These are phyloP conservation scores for Penaeus japonicus DNA, from an alignment of 1,140 invertebrate genomes.

Conservation along the genomic window DNA sequence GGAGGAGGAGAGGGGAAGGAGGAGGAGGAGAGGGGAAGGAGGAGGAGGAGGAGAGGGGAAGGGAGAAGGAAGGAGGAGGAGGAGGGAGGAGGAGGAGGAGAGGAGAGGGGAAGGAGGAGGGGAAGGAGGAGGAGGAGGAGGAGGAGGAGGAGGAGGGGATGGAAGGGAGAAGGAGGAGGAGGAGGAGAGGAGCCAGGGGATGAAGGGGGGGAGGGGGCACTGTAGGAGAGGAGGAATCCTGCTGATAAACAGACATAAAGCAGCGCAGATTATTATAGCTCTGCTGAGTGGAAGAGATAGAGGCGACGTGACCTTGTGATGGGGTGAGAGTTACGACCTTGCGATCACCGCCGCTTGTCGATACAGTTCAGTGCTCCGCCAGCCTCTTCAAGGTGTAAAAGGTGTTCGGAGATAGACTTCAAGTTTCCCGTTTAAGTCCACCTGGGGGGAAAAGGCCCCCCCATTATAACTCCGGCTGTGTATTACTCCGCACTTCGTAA, in stretches of 20 bases:
- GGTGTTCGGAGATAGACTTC: too few relatives aligned
- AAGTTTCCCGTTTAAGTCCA: too few relatives aligned
- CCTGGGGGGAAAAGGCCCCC: too few relatives aligned
- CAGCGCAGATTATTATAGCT: too few relatives aligned
- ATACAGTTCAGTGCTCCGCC: too few relatives aligned
- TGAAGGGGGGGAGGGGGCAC: background rate
- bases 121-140: background rate
- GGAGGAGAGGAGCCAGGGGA: background rate
- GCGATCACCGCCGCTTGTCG: too few relatives aligned
- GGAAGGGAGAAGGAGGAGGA: background rate
- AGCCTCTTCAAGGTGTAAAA: too few relatives aligned
- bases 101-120: background rate
- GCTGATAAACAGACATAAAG: background rate
- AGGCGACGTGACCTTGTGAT: too few relatives aligned
- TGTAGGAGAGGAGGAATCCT: background rate
- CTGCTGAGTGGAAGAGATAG: too few relatives aligned
- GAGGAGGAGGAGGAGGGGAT: background rate
- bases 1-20: background rate
- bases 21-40: background rate
- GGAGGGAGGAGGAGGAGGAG: background rate
- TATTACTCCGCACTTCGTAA: too few relatives aligned
- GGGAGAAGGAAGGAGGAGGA: background rate
- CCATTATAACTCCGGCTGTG: too few relatives aligned
- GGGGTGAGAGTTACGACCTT: too few relatives aligned
- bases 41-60: background rate